Conservation (phyloP, 2,113 vertebrate species). For the Sceloporus tristichus region DNA sequence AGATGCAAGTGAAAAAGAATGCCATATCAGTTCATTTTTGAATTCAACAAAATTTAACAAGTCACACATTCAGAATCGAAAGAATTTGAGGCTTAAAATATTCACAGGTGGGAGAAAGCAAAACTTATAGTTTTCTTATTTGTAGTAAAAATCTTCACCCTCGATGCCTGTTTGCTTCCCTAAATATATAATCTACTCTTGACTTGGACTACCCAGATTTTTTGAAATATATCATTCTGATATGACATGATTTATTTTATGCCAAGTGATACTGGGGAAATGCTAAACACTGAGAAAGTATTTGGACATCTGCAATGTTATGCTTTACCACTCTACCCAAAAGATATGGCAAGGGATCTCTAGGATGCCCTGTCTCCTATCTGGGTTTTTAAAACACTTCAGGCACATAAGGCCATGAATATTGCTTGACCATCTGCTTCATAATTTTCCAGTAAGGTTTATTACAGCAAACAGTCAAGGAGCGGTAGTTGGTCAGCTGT, state of each 20-base stretch:
- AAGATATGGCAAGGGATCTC: constrained; percentile 43
- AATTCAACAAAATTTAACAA: too few relatives aligned
- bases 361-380: constrained; percentile 21
- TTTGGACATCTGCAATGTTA: neutral
- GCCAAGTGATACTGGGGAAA: constrained; percentile 8
- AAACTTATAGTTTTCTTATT: too few relatives aligned
- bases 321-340: neutral
- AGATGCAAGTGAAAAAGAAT: too few relatives aligned
- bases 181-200: constrained; percentile 24
- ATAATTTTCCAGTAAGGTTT: constrained; percentile 53
- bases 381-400: constrained; percentile 27
- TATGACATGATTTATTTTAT: neutral
- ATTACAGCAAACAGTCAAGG: constrained; percentile 29
- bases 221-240: constrained; percentile 32
- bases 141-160: neutral
- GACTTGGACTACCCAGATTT: constrained; percentile 48
- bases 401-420: constrained; percentile 62
- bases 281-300: constrained; percentile 32
- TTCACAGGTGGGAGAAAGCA: too few relatives aligned
- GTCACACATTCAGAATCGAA: too few relatives aligned
- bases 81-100: too few relatives aligned
- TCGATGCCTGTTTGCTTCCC: constrained; percentile 18
- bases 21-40: too few relatives aligned
- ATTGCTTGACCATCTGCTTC: constrained; percentile 67
- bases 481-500: constrained; percentile 59